These are phyloP conservation scores for Netelia fuscicornis DNA, from an alignment of 2,888 invertebrate species.

Conservation along the genomic window DNA sequence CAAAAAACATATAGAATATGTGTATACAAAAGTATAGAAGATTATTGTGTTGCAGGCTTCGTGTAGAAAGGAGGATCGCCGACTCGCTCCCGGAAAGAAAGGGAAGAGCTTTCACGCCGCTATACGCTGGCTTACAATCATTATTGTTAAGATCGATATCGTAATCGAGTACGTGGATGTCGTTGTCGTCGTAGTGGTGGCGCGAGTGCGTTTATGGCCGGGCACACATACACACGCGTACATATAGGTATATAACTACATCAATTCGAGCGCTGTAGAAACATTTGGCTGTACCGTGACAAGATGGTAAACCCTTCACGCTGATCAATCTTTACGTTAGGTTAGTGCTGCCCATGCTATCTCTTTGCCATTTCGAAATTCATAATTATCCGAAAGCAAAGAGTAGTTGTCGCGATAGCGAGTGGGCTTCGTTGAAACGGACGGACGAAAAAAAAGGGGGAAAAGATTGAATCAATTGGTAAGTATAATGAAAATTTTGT, in stretches of 20 bases:
- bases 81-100: conserved; percentile 65
- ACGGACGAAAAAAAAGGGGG: not conserved
- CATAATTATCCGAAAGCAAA: not conserved
- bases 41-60: conserved; percentile 10
- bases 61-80: conserved; percentile 52
- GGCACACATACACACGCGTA: conserved; percentile 24
- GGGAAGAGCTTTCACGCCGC: conserved; percentile 36
- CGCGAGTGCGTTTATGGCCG: conserved; percentile 11
- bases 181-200: not conserved
- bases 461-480: not conserved
- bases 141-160: conserved; percentile 67
- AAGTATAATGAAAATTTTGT: not conserved
- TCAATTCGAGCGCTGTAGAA: not conserved
- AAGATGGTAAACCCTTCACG: not conserved
- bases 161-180: conserved; percentile 67
- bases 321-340: not conserved
- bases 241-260: not conserved
- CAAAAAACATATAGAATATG: not conserved
- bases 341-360: not conserved
- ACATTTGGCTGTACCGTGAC: not conserved
- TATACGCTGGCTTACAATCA: conserved; percentile 42
- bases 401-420: not conserved
- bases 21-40: conserved; percentile 7
- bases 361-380: not conserved
- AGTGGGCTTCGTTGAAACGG: no score